Percentiles rank a stretch among this genome's conserved stretches.
These are phyloP conservation scores for Craterocephalus amniculus DNA, from an alignment of 2,797 vertebrate species.

Conservation along the genomic window DNA sequence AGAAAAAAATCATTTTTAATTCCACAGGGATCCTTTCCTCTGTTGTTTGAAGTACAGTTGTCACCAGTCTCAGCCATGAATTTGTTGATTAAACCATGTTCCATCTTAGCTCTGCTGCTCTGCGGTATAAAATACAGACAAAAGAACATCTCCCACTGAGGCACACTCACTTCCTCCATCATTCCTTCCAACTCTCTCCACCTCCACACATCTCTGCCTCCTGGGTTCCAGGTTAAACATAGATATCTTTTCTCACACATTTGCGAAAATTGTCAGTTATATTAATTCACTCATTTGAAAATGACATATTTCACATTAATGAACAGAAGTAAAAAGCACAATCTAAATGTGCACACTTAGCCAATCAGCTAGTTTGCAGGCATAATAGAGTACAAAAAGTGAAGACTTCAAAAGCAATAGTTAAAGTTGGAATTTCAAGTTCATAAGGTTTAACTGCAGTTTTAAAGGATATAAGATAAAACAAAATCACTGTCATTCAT, in stretches of 20 bases:
- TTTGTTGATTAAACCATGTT: conserved; percentile 47
- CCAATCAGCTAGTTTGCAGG: too few species aligned
- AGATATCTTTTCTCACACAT: background rate
- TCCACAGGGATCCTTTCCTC: conserved; percentile 10
- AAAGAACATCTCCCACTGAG: conserved; percentile 20
- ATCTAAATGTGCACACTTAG: too few species aligned
- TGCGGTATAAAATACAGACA: conserved; percentile 5
- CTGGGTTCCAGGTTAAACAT: background rate
- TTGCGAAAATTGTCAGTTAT: background rate
- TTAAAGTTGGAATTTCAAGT: too few species aligned
- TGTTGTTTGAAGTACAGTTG: conserved; percentile 26
- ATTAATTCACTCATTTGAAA: too few species aligned
- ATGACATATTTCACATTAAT: too few species aligned
- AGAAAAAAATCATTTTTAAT: background rate
- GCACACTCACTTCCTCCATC: background rate
- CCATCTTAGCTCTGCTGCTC: conserved; percentile 16
- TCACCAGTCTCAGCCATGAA: conserved; percentile 39
- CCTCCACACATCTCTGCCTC: background rate
- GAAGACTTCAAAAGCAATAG: too few species aligned
- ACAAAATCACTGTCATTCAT: too few species aligned
- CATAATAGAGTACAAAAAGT: too few species aligned
- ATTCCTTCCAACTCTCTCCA: background rate
- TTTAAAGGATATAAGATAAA: too few species aligned
- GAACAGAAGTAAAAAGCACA: too few species aligned
- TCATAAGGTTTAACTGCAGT: too few species aligned